These are phyloP conservation scores for Sarcophilus harrisii DNA, from an alignment of 2,797 vertebrate genomes.

Conservation along the genomic window DNA sequence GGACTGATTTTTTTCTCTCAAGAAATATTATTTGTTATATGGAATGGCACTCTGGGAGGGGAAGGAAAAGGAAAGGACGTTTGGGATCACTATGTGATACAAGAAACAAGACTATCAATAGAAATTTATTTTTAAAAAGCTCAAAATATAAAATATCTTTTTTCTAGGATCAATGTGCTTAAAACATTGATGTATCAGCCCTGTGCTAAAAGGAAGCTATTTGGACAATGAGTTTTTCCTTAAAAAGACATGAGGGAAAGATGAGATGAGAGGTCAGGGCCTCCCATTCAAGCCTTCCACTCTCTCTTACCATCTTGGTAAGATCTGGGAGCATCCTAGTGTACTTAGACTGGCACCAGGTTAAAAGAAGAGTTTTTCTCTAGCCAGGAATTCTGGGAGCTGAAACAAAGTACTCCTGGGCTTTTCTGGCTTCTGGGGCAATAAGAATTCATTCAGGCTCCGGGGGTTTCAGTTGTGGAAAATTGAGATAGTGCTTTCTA, in stretches of 20 bases:
- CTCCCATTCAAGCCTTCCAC: not conserved
- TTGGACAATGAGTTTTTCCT: not conserved
- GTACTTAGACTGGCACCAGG: too few species aligned
- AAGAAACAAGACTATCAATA: not conserved
- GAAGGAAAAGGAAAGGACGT: not conserved
- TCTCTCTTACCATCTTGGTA: not conserved
- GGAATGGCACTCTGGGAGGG: not conserved
- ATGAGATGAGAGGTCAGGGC: not conserved
- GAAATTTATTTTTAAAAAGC: not conserved
- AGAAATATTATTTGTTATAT: not conserved
- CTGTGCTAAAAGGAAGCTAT: not conserved
- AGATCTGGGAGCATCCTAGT: not conserved
- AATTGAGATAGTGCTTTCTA: constrained; percentile 16
- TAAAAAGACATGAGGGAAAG: not conserved
- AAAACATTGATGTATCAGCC: not conserved
- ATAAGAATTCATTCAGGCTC: constrained; percentile 37
- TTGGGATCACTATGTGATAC: not conserved
- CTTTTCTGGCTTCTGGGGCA: constrained; percentile 26
- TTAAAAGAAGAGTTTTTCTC: not conserved
- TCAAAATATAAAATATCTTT: not conserved
- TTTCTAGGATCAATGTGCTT: not conserved
- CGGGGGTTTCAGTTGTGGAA: not conserved
- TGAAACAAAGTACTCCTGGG: not conserved
- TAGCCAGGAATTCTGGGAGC: constrained; percentile 20
- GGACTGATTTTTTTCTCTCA: not conserved